Conservation (phyloP, 1,140 invertebrate genomes). For the Drosophila equinoxialis region DNA sequence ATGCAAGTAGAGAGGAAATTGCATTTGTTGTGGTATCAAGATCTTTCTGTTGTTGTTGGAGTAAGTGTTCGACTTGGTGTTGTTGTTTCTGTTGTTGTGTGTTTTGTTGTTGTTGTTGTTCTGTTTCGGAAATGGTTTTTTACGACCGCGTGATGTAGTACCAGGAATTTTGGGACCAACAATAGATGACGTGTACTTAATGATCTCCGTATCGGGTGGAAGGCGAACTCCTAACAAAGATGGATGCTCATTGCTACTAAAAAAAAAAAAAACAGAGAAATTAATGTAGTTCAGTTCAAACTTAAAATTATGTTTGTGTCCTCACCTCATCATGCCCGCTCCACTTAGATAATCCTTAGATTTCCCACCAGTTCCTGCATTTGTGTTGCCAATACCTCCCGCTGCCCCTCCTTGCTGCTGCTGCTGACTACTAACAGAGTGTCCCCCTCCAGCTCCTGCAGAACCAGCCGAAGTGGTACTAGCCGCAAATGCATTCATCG, state of each 20-base stretch:
- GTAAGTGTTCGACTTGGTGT: constrained; percentile 68
- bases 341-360: constrained; percentile 81
- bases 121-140: constrained; percentile 93
- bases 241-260: constrained; percentile 87
- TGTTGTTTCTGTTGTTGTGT: constrained; percentile 84
- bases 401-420: constrained; percentile 39
- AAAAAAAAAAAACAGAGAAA: background rate
- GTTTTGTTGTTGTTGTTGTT: constrained; percentile 79
- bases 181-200: constrained; percentile 93
- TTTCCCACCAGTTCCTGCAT: constrained; percentile 40
- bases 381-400: constrained; percentile 32
- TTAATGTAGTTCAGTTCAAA: background rate
- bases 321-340: constrained; percentile 84
- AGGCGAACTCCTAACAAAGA: constrained; percentile 91
- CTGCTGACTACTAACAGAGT: constrained; percentile 19
- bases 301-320: background rate
- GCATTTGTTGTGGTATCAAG: constrained; percentile 79
- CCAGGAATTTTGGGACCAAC: constrained; percentile 92
- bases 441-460: constrained; percentile 38
- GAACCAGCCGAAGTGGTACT: constrained; percentile 58
- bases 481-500: constrained; percentile 82
- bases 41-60: constrained; percentile 70
- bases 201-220: constrained; percentile 94
- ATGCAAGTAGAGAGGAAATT: constrained; percentile 87
- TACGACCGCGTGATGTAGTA: constrained; percentile 91